Evolutionary conservation across 1,140 invertebrate genomes (phyloP).

Genomic region (Tetramorium parvispinum): DNA sequence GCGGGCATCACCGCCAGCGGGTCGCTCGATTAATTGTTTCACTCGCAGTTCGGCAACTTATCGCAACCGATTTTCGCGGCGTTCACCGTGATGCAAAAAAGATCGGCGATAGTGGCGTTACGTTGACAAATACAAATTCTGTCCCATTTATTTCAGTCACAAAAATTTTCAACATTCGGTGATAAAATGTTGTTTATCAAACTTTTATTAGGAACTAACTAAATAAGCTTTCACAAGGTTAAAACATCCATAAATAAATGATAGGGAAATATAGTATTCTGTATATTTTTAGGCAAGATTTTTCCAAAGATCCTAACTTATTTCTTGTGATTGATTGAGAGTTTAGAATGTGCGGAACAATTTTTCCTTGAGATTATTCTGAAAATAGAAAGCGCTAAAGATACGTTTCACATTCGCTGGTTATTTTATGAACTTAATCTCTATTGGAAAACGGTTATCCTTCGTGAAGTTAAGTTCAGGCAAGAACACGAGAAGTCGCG

Average conservation of each 20-base stretch:
- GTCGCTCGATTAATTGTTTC: slow-evolving; percentile 57
- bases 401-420: slow-evolving; percentile 17
- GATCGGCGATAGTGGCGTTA: not conserved
- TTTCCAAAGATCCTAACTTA: not conserved
- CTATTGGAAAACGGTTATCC: slow-evolving; percentile 41
- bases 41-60: slow-evolving; percentile 40
- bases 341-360: not conserved
- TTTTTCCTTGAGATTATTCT: slow-evolving; percentile 10
- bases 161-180: not conserved
- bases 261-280: not conserved
- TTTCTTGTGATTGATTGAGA: not conserved
- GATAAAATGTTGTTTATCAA: not conserved
- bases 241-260: not conserved
- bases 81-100: not conserved
- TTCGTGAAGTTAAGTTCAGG: slow-evolving; percentile 28
- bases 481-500: slow-evolving; percentile 12
- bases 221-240: not conserved
- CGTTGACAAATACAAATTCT: not conserved
- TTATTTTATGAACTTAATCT: slow-evolving; percentile 35
- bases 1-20: slow-evolving; percentile 39
- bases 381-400: slow-evolving; percentile 20
- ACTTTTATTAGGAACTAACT: not conserved
- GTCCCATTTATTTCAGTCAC: not conserved
- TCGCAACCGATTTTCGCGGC: slow-evolving; percentile 35
- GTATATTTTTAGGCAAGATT: not conserved